Evolutionary conservation across 2,888 invertebrate species (phyloP).

Genomic region (Calliphora vomitoria): DNA sequence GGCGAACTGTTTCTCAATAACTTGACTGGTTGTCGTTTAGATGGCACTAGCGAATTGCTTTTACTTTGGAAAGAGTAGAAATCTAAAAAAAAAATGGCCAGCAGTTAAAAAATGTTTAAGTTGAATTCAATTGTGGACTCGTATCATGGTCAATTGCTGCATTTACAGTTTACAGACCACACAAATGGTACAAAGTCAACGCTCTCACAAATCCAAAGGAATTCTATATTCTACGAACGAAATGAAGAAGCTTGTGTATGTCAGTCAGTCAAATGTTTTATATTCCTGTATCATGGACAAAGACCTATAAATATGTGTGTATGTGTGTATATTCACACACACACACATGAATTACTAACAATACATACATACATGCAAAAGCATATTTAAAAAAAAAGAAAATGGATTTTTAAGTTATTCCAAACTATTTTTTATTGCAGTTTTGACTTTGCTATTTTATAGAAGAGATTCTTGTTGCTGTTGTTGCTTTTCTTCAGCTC

Average conservation of each 20-base stretch:
- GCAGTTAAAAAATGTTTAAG: conserved; percentile 56
- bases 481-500: conserved; percentile 31
- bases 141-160: conserved; percentile 61
- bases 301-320: neutral
- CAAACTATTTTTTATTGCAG: conserved; percentile 73
- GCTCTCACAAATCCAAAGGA: conserved; percentile 38
- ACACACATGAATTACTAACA: neutral
- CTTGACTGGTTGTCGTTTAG: conserved; percentile 33
- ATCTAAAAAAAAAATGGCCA: conserved; percentile 16
- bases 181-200: conserved; percentile 43
- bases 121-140: conserved; percentile 62
- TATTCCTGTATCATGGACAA: conserved; percentile 35
- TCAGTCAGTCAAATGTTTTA: conserved; percentile 43
- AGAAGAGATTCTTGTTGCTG: neutral
- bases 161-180: conserved; percentile 40
- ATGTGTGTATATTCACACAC: neutral
- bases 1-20: conserved; percentile 3
- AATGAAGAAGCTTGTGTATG: neutral
- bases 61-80: conserved; percentile 11
- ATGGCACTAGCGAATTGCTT: conserved; percentile 14
- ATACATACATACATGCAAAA: neutral
- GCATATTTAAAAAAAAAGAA: conserved; percentile 44
- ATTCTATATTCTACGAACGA: neutral
- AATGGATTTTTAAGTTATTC: conserved; percentile 71
- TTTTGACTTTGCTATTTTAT: conserved; percentile 69